Evolutionary conservation across 2,113 vertebrate genomes (phyloP), one percentile per base, ranked within the genome.

Genomic region (Pelecanoides urinatrix): DNA sequence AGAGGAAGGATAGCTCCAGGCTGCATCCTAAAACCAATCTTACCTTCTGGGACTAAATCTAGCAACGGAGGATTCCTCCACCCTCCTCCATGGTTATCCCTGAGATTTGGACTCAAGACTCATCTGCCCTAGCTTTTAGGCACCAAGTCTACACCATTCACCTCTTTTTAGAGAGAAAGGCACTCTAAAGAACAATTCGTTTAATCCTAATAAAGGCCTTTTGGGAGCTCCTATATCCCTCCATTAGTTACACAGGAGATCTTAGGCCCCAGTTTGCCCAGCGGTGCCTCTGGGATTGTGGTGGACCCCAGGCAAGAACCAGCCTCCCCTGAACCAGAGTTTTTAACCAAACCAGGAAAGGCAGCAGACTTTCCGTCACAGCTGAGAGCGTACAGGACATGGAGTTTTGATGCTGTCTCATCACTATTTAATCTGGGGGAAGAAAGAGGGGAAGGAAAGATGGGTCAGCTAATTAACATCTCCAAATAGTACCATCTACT

Each of bases 331-430:
- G 9, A 86, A 53, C 7, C 6, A 1, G 0, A 13, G 16, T 56
- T 63, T 82, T 82, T 56, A 36, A 53, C 18, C 23, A 45, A 84
- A 73, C 3, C 9, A 12, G 44, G 40, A 61, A 56, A 73, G 38
- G 38, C 26, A 27, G 7, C 30, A 55, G 45, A 56, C 22, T 49
- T 76, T 87, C 50, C 27, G 38, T 42, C 72, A 36, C 36, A 53
- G 18, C 42, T 50, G 50, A 47, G 44, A 55, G 8, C 1, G 0
- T 13, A 45, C 9, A 26, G 40, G 5, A 59, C 14, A 38, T 3
- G 6, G 13, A 49, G 26, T 74, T 92, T 74, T 78, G 67, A 59
- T 75, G 49, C 21, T 91, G 23, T 61, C 26, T 58, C 44, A 27
- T 56, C 65, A 38, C 20, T 75, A 21, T 14, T 45, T 53, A 87